A percentile compares a stretch with the other conserved stretches of the same genome.
Conservation (phyloP, 2,797 vertebrate genomes). For the Aldrovandia affinis region DNA sequence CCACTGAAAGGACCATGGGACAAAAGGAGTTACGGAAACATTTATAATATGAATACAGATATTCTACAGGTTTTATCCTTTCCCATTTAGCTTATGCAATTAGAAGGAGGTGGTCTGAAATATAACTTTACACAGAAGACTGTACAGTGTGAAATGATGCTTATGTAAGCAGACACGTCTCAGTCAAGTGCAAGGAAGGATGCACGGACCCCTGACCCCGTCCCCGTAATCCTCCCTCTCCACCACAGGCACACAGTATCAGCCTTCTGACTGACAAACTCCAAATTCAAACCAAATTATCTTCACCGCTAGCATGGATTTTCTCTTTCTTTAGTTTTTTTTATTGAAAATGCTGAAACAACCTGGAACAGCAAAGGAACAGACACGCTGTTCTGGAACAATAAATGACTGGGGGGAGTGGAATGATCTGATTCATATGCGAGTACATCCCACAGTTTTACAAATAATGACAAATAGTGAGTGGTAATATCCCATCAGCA, state of each 20-base stretch:
- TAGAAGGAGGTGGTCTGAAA: conserved; percentile 65
- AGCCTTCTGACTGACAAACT: background rate
- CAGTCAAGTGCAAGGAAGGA: conserved; percentile 34
- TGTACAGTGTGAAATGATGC: conserved; percentile 56
- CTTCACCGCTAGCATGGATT: background rate
- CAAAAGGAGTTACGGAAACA: conserved; percentile 74
- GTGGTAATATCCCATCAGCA: background rate
- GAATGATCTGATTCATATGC: background rate
- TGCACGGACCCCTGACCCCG: background rate
- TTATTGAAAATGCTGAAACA: conserved; percentile 41
- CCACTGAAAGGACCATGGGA: conserved; percentile 55
- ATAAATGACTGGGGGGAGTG: background rate
- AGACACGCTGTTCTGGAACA: conserved; percentile 16
- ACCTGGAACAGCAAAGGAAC: conserved; percentile 27
- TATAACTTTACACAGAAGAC: conserved; percentile 67
- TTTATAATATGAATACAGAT: conserved; percentile 69
- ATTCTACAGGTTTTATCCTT: conserved; percentile 62
- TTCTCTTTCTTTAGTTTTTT: background rate
- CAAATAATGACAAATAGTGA: conserved; percentile 4
- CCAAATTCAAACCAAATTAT: conserved; percentile 31
- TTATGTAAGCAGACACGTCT: conserved; percentile 53
- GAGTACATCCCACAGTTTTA: conserved; percentile 1
- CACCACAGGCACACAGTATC: background rate
- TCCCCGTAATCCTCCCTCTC: conserved; percentile 13
- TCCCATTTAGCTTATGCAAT: conserved; percentile 57